A percentile compares a stretch with the other conserved stretches of the same genome.
These are phyloP conservation scores for Leptonema lineaticorne DNA, from an alignment of 1,140 invertebrate species.

Conservation along the genomic window DNA sequence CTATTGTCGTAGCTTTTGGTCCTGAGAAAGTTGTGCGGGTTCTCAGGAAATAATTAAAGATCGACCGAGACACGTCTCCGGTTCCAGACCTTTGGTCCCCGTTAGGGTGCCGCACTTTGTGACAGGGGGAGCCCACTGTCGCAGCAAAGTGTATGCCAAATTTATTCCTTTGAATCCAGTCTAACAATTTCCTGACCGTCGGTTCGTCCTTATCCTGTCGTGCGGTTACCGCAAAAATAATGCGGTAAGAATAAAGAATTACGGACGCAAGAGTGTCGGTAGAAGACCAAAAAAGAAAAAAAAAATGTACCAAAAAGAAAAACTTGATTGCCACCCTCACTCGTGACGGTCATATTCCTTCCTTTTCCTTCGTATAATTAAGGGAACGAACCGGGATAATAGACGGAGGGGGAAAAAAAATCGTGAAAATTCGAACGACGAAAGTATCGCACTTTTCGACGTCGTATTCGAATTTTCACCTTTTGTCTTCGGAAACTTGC, in stretches of 20 bases:
- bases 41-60: conserved; percentile 32
- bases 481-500: too few species aligned
- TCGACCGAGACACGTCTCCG: background rate
- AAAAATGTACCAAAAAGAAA: too few species aligned
- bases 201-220: conserved; percentile 1
- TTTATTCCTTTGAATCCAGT: conserved; percentile 37
- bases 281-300: too few species aligned
- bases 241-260: too few species aligned
- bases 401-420: too few species aligned
- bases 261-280: too few species aligned
- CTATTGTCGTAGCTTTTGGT: background rate
- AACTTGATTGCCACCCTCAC: conserved; percentile 24
- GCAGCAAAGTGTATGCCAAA: conserved; percentile 36
- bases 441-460: too few species aligned
- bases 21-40: background rate
- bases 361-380: background rate
- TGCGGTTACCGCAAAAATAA: background rate
- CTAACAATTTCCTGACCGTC: conserved; percentile 34
- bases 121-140: too few species aligned
- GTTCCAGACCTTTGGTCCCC: conserved; percentile 6
- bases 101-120: too few species aligned
- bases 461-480: too few species aligned
- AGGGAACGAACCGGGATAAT: background rate
- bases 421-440: too few species aligned
- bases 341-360: background rate